phyloP scores from a whole-genome alignment of 2,888 invertebrate genomes.

The Eupithecia subfuscata region DNA sequence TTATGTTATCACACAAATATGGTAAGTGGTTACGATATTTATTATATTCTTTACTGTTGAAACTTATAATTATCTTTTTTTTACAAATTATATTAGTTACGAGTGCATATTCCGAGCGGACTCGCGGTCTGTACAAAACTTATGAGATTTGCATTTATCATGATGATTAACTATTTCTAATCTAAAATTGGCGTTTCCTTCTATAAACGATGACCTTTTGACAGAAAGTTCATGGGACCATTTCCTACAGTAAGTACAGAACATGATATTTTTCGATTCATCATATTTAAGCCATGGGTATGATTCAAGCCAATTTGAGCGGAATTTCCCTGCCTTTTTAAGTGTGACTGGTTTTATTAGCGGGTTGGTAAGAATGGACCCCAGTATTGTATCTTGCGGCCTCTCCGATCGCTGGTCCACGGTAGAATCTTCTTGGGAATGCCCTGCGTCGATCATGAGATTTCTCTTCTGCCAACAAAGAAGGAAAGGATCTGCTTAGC shows the following conservation, averaged over 20 bases:
- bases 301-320: slow-evolving; percentile 86
- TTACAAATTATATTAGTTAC: not conserved
- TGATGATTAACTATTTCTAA: slow-evolving; percentile 91
- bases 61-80: not conserved
- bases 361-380: slow-evolving; percentile 60
- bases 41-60: not conserved
- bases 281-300: slow-evolving; percentile 91
- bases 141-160: slow-evolving; percentile 90
- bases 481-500: slow-evolving; percentile 85
- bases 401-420: slow-evolving; percentile 55
- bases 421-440: slow-evolving; percentile 48
- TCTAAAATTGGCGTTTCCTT: slow-evolving; percentile 90
- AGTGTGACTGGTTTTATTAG: slow-evolving; percentile 60
- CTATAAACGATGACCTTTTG: slow-evolving; percentile 91
- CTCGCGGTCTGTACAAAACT: slow-evolving; percentile 85
- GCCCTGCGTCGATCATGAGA: slow-evolving; percentile 45
- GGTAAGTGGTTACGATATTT: not conserved
- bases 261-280: slow-evolving; percentile 87
- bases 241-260: slow-evolving; percentile 88
- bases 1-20: slow-evolving; percentile 20
- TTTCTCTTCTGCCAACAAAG: slow-evolving; percentile 86
- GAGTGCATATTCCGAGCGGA: slow-evolving; percentile 43
- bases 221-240: slow-evolving; percentile 87
- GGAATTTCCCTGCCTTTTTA: slow-evolving; percentile 87
- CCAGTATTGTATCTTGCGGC: slow-evolving; percentile 52